Evolutionary conservation across 2,113 vertebrate species (phyloP).

Genomic region (human): GRCh38 chr3:176851001-176851500

Average conservation of each 20-base stretch:
- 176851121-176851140: neutral
- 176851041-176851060: constrained; percentile 36
- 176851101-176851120: neutral
- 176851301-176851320: neutral
- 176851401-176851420: neutral
- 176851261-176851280: neutral
- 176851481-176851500: neutral
- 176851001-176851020: constrained; percentile 57
- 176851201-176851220: neutral
- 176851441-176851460: neutral
- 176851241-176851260: neutral
- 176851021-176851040: constrained; percentile 46
- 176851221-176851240: neutral
- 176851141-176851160: neutral
- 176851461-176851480: neutral
- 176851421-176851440: neutral
- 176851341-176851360: neutral
- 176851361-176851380: neutral
- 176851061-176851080: neutral
- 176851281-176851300: neutral
- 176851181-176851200: neutral
- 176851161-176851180: neutral
- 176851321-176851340: neutral
- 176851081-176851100: neutral
- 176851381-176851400: neutral